These are phyloP conservation scores for Corapipo altera DNA, from an alignment of 2,113 vertebrate genomes.

Conservation along the genomic window DNA sequence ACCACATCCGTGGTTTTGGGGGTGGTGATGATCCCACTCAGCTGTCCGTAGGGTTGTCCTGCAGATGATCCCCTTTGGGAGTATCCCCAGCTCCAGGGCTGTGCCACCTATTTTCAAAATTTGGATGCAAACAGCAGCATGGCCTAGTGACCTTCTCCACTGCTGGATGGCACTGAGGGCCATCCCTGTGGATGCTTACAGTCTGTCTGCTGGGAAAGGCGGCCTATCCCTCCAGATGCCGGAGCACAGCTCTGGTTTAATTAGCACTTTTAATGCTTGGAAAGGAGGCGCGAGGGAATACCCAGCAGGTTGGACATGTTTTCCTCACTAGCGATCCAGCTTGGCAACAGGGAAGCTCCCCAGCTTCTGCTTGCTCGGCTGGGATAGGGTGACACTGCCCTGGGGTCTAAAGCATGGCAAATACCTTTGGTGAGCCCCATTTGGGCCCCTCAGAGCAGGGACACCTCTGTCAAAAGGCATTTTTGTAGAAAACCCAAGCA, in stretches of 20 bases:
- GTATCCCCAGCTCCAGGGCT: not conserved
- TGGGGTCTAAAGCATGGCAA: not conserved
- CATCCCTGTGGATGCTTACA: accelerated
- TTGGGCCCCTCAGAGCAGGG: not conserved
- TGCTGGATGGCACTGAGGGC: not conserved
- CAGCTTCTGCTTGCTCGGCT: not conserved
- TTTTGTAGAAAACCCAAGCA: not conserved
- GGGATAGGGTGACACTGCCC: not conserved
- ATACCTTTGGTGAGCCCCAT: not conserved
- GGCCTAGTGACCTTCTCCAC: not conserved
- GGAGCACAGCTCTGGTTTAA: constrained; percentile 16
- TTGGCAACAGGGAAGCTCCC: not conserved
- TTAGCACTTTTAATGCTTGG: constrained; percentile 42
- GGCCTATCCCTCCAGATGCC: not conserved
- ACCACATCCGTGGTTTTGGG: not conserved
- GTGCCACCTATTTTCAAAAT: not conserved
- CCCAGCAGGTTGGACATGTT: not conserved
- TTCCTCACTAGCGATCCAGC: not conserved
- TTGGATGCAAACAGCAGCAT: not conserved
- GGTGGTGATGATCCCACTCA: not conserved
- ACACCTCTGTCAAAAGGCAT: not conserved
- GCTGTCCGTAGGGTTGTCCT: not conserved
- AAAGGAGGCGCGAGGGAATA: not conserved
- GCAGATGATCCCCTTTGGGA: not conserved
- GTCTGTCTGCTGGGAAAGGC: not conserved